Evolutionary conservation across 2,113 vertebrate genomes (phyloP), one percentile per base, ranked within the genome.

Genomic region (Promerops cafer): DNA sequence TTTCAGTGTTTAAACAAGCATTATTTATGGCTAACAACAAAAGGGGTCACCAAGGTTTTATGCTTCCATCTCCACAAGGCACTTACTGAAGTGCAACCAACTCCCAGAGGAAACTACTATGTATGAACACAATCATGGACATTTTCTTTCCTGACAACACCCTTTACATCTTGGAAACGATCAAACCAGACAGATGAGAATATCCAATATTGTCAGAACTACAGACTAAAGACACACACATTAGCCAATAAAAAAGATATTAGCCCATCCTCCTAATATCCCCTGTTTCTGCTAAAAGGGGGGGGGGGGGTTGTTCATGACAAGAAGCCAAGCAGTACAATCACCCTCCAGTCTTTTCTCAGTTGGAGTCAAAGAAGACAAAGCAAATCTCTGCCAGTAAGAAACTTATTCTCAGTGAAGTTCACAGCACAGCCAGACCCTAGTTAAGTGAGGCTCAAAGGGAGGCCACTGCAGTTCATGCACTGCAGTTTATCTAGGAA

Each of bases 121-220:
- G 57, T 75, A 60, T 49, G 56, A 93, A 86, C 83, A 89, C 90
- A 93, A 86, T 93, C 26, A 21, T 30, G 44, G 88, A 79, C 20
- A 1, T 72, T 95, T 93, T 90, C 61, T 83, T 96, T 97, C 95
- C 87, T 83, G 94, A 93, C 97, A 92, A 96, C 95, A 93, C 95
- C 94, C 95, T 96, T 87, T 63, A 85, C 45, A 79, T 60, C 87
- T 83, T 83, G 87, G 91, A 97, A 92, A 86, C 4, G 20, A 82
- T 66, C 92, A 89, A 95, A 97, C 80, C 10, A 81, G 66, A 42
- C 83, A 94, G 83, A 91, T 68, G 87, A 91, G 70, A 63, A 53
- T 40, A 87, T 44, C 90, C 77, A 95, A 39, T 76, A 71, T 33
- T 82, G 12, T 79, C 90, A 96, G 49, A 95, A 89, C 63, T 49